Percentiles rank a stretch among this genome's conserved stretches.
Conservation (phyloP, 2,888 invertebrate genomes). For the Panzeria rudis region DNA sequence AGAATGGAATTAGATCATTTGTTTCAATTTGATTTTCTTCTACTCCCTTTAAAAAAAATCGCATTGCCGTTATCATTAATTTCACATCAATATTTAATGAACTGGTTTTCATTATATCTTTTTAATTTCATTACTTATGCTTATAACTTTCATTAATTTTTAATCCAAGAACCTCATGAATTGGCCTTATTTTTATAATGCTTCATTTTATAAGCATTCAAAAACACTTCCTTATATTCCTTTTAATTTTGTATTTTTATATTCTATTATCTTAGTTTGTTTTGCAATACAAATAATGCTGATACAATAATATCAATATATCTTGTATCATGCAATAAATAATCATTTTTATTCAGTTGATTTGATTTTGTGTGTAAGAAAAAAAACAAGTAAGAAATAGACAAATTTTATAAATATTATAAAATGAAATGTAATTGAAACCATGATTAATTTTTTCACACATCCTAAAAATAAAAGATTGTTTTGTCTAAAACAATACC, state of each 20-base stretch:
- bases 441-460: slow-evolving; percentile 25
- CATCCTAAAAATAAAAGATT: slow-evolving; percentile 26
- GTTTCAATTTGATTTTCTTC: background rate
- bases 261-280: slow-evolving; percentile 8
- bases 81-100: slow-evolving; percentile 23
- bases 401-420: background rate
- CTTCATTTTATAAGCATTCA: background rate
- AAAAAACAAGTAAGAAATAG: background rate
- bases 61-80: background rate
- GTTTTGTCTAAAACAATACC: slow-evolving; percentile 11
- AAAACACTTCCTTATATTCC: background rate
- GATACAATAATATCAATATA: background rate
- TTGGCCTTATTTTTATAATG: slow-evolving; percentile 26
- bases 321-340: background rate
- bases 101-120: slow-evolving; percentile 51
- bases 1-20: slow-evolving; percentile 73
- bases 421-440: slow-evolving; percentile 58
- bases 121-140: slow-evolving; percentile 9
- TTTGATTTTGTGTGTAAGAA: background rate
- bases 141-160: background rate
- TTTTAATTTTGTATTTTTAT: background rate
- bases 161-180: slow-evolving; percentile 38
- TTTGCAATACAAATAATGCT: background rate
- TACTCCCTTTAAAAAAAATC: slow-evolving; percentile 3
- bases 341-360: background rate